These are phyloP conservation scores for Troides oblongomaculatus DNA, from an alignment of 2,888 invertebrate species.

Conservation along the genomic window DNA sequence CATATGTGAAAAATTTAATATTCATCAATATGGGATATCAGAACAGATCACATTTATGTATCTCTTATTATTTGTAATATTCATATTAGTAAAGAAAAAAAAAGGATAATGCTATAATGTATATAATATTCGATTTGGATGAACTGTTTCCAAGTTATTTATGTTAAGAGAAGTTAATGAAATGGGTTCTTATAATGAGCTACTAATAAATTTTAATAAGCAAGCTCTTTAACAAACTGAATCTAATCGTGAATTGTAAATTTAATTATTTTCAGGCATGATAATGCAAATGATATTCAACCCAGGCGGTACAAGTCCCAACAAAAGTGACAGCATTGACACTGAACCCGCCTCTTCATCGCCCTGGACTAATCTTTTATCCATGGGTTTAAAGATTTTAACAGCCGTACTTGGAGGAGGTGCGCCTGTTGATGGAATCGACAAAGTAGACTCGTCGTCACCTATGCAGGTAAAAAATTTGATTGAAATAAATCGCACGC, in stretches of 20 bases:
- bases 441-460: slow-evolving; percentile 92
- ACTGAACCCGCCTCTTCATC: slow-evolving; percentile 85
- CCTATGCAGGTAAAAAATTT: slow-evolving; percentile 89
- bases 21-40: too few relatives aligned
- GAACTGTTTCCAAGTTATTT: too few relatives aligned
- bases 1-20: too few relatives aligned
- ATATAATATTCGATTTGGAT: too few relatives aligned
- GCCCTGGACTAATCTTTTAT: slow-evolving; percentile 92
- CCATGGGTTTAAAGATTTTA: slow-evolving; percentile 91
- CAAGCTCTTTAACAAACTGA: background rate
- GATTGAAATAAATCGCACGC: slow-evolving; percentile 30
- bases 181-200: background rate
- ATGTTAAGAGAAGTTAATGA: too few relatives aligned
- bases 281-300: slow-evolving; percentile 94
- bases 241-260: background rate
- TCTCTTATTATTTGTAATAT: too few relatives aligned
- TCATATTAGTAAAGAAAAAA: too few relatives aligned
- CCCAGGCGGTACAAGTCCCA: slow-evolving; percentile 83
- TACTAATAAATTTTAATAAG: background rate
- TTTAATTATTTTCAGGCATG: slow-evolving; percentile 75
- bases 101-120: too few relatives aligned
- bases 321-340: slow-evolving; percentile 89
- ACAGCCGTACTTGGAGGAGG: slow-evolving; percentile 91
- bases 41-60: too few relatives aligned
- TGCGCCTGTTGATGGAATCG: slow-evolving; percentile 89